phyloP scores from a whole-genome alignment of 1,140 invertebrate species.

The Linepithema humile region DNA sequence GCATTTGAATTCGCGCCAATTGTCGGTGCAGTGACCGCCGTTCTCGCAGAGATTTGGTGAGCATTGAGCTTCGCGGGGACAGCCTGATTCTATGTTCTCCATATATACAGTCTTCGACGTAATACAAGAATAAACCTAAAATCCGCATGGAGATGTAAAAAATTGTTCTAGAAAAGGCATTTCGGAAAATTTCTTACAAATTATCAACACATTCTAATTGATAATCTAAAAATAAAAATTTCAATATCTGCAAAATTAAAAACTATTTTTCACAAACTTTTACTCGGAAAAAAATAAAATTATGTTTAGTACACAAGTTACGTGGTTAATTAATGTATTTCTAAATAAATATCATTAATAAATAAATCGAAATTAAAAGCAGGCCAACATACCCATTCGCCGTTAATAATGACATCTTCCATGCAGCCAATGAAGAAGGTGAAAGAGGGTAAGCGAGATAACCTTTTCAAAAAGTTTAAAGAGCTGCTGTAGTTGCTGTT shows the following conservation, averaged over 20 bases:
- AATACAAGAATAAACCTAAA: constrained; percentile 78
- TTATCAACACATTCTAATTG: too few species aligned
- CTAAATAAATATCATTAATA: too few species aligned
- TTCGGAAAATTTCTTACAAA: too few species aligned
- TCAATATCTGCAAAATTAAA: too few species aligned
- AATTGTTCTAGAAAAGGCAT: background rate
- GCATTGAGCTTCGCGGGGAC: constrained; percentile 92
- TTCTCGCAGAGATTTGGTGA: constrained; percentile 93
- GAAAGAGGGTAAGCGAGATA: constrained; percentile 89
- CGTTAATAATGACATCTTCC: constrained; percentile 95
- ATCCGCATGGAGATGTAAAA: constrained; percentile 17
- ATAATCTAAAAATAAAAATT: too few species aligned
- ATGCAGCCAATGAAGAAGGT: constrained; percentile 93
- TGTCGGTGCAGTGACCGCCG: constrained; percentile 93
- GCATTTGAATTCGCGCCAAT: constrained; percentile 95
- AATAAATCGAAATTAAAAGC: constrained; percentile 63
- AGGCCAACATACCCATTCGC: constrained; percentile 87
- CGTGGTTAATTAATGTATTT: too few species aligned
- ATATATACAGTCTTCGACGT: constrained; percentile 79
- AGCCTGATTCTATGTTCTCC: constrained; percentile 88
- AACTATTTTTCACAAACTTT: too few species aligned
- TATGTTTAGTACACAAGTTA: too few species aligned
- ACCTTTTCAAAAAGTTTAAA: constrained; percentile 87
- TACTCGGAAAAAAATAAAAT: too few species aligned
- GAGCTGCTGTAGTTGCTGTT: constrained; percentile 86